Evolutionary conservation across 2,888 invertebrate genomes (phyloP).

Genomic region (Agriopis marginaria): DNA sequence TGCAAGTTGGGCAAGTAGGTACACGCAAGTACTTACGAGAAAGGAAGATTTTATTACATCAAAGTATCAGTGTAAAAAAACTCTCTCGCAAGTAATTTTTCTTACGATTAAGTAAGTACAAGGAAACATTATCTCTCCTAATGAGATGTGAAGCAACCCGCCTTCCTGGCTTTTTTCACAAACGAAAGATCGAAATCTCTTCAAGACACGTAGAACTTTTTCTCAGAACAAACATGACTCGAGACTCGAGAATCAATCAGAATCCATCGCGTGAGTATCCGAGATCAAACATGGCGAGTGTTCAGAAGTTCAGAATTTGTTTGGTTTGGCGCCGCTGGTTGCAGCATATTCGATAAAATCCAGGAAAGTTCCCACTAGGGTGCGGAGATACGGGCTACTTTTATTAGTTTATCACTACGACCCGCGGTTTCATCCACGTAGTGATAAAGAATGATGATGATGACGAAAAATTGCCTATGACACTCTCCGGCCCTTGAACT

Average conservation of each 20-base stretch:
- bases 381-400: conserved; percentile 2
- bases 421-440: too few species aligned
- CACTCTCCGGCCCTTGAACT: too few species aligned
- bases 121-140: conserved; percentile 8
- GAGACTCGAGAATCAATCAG: conserved; percentile 80
- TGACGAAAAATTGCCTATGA: too few species aligned
- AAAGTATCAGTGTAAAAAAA: not conserved
- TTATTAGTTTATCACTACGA: too few species aligned
- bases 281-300: conserved; percentile 68
- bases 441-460: too few species aligned
- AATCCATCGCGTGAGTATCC: conserved; percentile 71
- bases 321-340: conserved; percentile 68
- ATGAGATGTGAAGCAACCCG: conserved; percentile 13
- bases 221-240: conserved; percentile 64
- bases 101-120: not conserved
- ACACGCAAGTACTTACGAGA: too few species aligned
- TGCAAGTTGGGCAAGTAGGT: too few species aligned
- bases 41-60: too few species aligned
- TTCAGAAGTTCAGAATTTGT: conserved; percentile 70
- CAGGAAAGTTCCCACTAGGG: conserved; percentile 60
- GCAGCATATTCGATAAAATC: conserved; percentile 78
- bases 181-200: conserved; percentile 16
- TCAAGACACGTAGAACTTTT: conserved; percentile 50
- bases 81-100: not conserved
- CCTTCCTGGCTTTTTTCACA: not conserved